phyloP scores from a whole-genome alignment of 2,113 vertebrate genomes.

The Hypocryptadius cinnamomeus region DNA sequence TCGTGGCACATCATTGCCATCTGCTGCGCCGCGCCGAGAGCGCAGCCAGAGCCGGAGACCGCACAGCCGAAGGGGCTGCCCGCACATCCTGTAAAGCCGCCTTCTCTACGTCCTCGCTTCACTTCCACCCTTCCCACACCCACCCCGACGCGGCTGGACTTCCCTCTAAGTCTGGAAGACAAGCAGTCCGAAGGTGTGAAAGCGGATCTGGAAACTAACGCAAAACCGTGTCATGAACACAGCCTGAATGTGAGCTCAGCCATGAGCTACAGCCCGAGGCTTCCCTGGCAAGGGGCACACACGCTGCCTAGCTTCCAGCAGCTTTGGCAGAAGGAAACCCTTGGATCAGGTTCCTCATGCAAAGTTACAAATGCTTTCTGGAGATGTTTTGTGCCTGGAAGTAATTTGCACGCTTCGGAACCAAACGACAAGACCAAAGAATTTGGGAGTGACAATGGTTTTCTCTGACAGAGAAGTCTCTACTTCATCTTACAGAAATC shows the following conservation, averaged over 20 bases:
- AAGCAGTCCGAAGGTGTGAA: neutral
- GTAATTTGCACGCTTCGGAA: neutral
- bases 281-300: neutral
- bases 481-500: neutral
- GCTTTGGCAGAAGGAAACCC: neutral
- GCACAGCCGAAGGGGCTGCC: no score
- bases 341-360: neutral
- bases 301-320: neutral
- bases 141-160: neutral
- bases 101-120: neutral
- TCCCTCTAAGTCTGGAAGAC: neutral
- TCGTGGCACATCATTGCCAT: neutral
- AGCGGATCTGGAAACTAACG: no score
- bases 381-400: neutral
- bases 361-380: neutral
- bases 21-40: neutral
- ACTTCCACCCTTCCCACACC: neutral
- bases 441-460: neutral
- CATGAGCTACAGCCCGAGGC: neutral
- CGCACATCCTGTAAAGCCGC: neutral
- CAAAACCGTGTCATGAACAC: rapidly evolving
- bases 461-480: neutral
- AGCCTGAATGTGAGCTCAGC: neutral
- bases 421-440: neutral
- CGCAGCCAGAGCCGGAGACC: no score